Evolutionary conservation across 2,113 vertebrate species (phyloP), one percentile per base, ranked within the genome.

Genomic region (Cololabis saira): DNA sequence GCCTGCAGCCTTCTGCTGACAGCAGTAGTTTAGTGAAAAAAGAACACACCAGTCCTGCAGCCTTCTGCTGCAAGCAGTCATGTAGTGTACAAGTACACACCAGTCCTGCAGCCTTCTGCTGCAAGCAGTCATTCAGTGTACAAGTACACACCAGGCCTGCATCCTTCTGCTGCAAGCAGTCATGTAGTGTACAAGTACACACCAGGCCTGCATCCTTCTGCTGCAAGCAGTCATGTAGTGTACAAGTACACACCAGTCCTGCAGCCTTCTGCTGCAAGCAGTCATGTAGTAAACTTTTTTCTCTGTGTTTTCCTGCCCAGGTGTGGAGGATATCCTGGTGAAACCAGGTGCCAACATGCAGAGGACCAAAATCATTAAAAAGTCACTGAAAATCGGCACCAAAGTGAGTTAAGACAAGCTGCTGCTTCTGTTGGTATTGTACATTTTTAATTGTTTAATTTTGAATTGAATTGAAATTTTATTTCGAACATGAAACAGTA

Each of bases 261-360:
- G 6, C n/a, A 12, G 18, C 19, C 2, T 41, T 13, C 3, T 40
- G 9, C 10, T 37, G 3, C 33, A 37, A 37, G 1, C n/a, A n/a
- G 8, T 17, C 5, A 17, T 47, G 9, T 47, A 6, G 45, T 10
- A 18, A 17, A 1, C 18, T 12, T 44, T 47, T 12, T 5, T 33
- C 14, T 2, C 5, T 27, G 24, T 33, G 1, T 61, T 3, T 55
- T 7, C 17, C 0, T 43, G 0, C 71, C 1, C 0, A 99, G 98
- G 94, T 7, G 95, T 99, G 74, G 98, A 99, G 86, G 98, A 99
- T 84, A 98, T 99, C 85, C 87, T 99, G 72, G 96, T 99, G 8
- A 96, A 94, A 87, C 89, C 84, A 0, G 85, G 89, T 18, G 96
- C 97, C 15, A 95, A 99, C 61, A 75, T 19, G 45, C 90, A 69